phyloP scores from a whole-genome alignment of 1,140 invertebrate genomes.

The Drosophila suzukii region DNA sequence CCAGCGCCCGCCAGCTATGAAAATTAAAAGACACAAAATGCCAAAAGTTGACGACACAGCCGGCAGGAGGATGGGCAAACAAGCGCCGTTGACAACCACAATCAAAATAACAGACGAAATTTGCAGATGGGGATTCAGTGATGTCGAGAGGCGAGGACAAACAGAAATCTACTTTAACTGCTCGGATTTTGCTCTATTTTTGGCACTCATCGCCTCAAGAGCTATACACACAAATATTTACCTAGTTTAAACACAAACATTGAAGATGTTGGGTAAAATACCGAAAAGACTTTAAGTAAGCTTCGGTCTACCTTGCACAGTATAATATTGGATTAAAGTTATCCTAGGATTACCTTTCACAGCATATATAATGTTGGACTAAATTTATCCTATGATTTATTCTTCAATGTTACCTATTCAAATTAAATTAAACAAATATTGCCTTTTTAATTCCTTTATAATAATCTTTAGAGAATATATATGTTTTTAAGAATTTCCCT shows the following conservation, averaged over 20 bases:
- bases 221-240: conserved; percentile 8
- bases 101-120: conserved; percentile 64
- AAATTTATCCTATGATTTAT: no score
- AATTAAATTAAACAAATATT: no score
- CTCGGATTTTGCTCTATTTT: conserved; percentile 6
- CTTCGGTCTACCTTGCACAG: no score
- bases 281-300: not conserved
- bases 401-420: no score
- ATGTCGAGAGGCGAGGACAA: conserved; percentile 7
- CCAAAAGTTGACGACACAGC: conserved; percentile 50
- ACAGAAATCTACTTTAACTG: conserved; percentile 30
- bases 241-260: not conserved
- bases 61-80: conserved; percentile 20
- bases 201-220: not conserved
- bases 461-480: no score
- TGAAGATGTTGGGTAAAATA: not conserved
- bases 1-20: conserved; percentile 50
- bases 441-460: no score
- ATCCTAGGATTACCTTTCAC: no score
- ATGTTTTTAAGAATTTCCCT: not conserved
- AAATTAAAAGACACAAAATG: conserved; percentile 69
- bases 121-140: conserved; percentile 8
- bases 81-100: conserved; percentile 72
- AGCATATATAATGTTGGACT: no score
- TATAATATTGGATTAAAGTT: no score